Evolutionary conservation across 2,113 vertebrate genomes (phyloP).

Genomic region (Symphodus melops): DNA sequence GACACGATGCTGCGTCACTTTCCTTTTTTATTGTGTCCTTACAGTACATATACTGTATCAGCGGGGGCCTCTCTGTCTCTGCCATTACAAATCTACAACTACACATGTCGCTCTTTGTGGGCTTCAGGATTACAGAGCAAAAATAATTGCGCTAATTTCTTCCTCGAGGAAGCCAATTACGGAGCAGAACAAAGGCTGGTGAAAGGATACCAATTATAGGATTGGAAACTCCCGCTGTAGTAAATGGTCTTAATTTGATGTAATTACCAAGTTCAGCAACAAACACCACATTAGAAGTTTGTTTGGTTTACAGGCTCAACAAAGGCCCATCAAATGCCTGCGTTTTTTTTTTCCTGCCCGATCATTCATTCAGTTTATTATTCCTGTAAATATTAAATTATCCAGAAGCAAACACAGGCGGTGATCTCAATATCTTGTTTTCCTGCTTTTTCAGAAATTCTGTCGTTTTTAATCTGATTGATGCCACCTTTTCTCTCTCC

Average conservation of each 20-base stretch:
- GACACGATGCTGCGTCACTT: neutral
- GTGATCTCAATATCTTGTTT: neutral
- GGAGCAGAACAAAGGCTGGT: constrained; percentile 50
- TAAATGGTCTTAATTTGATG: constrained; percentile 75
- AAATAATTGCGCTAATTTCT: constrained; percentile 65
- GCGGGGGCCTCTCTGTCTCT: neutral
- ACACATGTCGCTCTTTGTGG: constrained; percentile 9
- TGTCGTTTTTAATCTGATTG: neutral
- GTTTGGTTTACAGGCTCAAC: constrained; percentile 61
- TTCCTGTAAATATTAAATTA: constrained; percentile 21
- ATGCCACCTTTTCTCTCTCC: neutral
- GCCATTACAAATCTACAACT: constrained; percentile 1
- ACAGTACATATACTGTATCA: constrained; percentile 12
- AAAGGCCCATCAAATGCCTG: constrained; percentile 26
- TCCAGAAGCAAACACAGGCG: constrained; percentile 17
- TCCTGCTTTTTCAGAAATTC: neutral
- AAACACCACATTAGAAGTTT: constrained; percentile 56
- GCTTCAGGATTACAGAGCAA: constrained; percentile 48
- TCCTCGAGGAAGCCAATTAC: constrained; percentile 58
- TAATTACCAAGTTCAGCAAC: constrained; percentile 74
- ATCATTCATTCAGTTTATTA: neutral
- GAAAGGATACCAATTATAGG: constrained; percentile 69
- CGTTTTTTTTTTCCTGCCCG: neutral
- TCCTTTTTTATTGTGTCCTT: neutral
- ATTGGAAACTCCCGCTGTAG: constrained; percentile 59